Conservation (phyloP, 2,797 vertebrate genomes). For the Cynopterus sphinx region DNA sequence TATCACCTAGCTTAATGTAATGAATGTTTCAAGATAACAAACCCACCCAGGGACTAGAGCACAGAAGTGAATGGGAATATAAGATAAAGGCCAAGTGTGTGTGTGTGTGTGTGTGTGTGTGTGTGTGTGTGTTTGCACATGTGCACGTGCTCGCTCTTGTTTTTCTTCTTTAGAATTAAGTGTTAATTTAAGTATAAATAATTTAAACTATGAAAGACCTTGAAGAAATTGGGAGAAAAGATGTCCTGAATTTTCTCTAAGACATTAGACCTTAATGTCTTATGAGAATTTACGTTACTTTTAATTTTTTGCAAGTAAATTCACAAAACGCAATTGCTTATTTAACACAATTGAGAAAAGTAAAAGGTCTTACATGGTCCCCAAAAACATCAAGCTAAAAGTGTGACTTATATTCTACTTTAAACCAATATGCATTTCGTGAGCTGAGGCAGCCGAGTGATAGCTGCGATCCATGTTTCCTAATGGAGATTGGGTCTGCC, state of each 20-base stretch:
- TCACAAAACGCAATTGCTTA: background rate
- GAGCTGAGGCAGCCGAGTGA: background rate
- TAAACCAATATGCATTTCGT: background rate
- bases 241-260: background rate
- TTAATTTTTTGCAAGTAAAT: conserved; percentile 1
- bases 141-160: background rate
- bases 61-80: background rate
- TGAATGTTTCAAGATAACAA: conserved; percentile 27
- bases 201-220: background rate
- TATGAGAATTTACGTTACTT: background rate
- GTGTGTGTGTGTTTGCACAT: accelerated
- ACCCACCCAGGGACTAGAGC: background rate
- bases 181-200: background rate
- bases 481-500: background rate
- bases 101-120: background rate
- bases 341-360: background rate
- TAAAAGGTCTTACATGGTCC: background rate
- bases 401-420: background rate
- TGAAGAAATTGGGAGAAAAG: conserved; percentile 15
- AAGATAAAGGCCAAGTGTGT: conserved; percentile 7
- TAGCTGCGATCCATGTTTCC: background rate
- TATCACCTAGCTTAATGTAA: conserved; percentile 1
- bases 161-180: conserved; percentile 13
- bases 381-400: background rate
- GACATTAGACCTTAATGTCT: background rate